Base-by-base conservation (phyloP, 2,113 vertebrate genomes). In the Takifugu bimaculatus region DNA sequence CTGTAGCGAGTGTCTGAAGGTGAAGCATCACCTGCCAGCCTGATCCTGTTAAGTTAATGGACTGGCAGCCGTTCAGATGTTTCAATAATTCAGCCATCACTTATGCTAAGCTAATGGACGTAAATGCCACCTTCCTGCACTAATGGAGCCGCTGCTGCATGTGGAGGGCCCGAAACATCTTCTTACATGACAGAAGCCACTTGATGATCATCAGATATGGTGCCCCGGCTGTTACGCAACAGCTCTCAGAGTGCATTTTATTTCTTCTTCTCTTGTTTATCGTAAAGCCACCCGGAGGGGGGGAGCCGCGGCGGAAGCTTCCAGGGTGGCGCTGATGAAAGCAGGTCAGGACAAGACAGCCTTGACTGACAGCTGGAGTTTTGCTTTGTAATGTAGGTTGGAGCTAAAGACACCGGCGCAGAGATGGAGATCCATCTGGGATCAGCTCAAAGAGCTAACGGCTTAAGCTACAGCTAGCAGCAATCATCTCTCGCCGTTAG, bases 21-120 rank as follows among this genome's bases (percentile, higher is more conserved):
- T 20, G 20, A 20, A 20, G 20, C 20, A 20, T 20, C 20, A 20
- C 20, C 20, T 20, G 20, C 20, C 20, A 20, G 20, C 20, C 20
- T 20, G 20, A 20, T 20, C 20, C 20, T 20, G 20, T 20, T 20
- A 20, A 20, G 20, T 20, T 20, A 20, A 20, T 20, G 20, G 20
- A 20, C 20, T 20, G 20, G 20, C 20, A 20, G 20, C 20, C 20
- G 20, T 20, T 20, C 20, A 20, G 20, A 20, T 20, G 20, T 20
- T 20, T 20, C 20, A 20, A 20, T 20, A 20, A 20, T 20, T 78
- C 70, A 63, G 65, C 50, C 10, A 14, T 54, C 54, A 26, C 72
- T 81, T 70, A 70, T 68, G 58, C 54, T 10, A 56, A 14, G 50
- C 66, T 74, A 79, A 81, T 76, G 70, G 74, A 80, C 47, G 67